Percentiles rank a stretch among this genome's conserved stretches.
These are phyloP conservation scores for Platorchestia sp. DNA, from an alignment of 1,140 invertebrate species.

Conservation along the genomic window DNA sequence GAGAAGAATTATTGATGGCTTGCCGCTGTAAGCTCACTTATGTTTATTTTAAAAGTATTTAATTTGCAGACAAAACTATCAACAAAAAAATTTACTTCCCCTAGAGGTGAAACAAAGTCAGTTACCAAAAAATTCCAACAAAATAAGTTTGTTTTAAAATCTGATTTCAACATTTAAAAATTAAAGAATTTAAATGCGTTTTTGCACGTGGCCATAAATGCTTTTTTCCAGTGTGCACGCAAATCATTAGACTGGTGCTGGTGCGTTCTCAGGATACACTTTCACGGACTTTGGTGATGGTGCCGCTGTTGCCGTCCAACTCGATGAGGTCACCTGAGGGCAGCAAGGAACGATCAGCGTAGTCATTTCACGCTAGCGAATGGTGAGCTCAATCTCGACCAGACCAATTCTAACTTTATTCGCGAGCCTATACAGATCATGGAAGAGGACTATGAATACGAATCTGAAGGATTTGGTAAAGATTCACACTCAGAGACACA, in stretches of 20 bases:
- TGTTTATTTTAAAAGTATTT: not conserved
- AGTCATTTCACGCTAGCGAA: not conserved
- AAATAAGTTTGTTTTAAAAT: not conserved
- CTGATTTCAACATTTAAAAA: not conserved
- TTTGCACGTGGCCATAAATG: not conserved
- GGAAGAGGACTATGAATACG: not conserved
- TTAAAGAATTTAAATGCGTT: not conserved
- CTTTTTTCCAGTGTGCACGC: not conserved
- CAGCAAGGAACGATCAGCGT: not conserved
- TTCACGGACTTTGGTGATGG: not conserved
- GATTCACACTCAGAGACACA: not conserved
- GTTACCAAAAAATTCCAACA: not conserved
- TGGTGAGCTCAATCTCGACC: not conserved
- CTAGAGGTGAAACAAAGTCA: not conserved
- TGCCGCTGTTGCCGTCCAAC: constrained; percentile 5
- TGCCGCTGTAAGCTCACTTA: not conserved
- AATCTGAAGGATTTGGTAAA: not conserved
- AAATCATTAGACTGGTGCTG: not conserved
- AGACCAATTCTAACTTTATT: not conserved
- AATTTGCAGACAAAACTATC: not conserved
- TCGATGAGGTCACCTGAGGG: not conserved
- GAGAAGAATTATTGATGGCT: not conserved
- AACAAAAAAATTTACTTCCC: not conserved
- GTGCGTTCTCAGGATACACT: not conserved
- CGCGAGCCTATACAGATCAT: not conserved